A percentile compares a stretch with the other conserved stretches of the same genome.
Conservation (phyloP, 2,888 invertebrate species). For the Byasa hedistus region DNA sequence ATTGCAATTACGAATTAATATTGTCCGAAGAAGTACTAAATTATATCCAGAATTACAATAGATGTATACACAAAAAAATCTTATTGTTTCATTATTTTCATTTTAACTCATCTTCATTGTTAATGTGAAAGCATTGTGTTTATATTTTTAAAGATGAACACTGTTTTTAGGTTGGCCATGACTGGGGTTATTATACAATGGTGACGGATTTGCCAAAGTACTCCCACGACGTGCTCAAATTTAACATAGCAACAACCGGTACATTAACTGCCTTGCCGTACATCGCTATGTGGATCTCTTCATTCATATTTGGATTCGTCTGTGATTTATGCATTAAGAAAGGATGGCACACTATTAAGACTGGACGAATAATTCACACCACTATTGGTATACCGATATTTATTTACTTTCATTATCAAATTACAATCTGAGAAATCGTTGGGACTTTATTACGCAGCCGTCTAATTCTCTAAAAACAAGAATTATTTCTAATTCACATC, state of each 20-base stretch:
- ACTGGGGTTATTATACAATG: slow-evolving; percentile 87
- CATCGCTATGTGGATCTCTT: slow-evolving; percentile 83
- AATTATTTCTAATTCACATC: too few relatives aligned
- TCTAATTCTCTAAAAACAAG: too few relatives aligned
- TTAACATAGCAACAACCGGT: slow-evolving; percentile 83
- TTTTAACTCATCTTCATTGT: background rate
- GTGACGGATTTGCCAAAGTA: slow-evolving; percentile 85
- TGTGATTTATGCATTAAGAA: slow-evolving; percentile 84
- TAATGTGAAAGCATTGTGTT: background rate
- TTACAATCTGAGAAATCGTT: background rate
- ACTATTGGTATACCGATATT: slow-evolving; percentile 81
- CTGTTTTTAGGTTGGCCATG: slow-evolving; percentile 66
- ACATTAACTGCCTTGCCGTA: slow-evolving; percentile 83
- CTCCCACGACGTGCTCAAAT: slow-evolving; percentile 82
- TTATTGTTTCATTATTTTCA: too few relatives aligned
- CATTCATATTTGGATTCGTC: slow-evolving; percentile 82
- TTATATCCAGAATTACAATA: too few relatives aligned
- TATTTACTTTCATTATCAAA: too few relatives aligned
- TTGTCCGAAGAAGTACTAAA: too few relatives aligned
- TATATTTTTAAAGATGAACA: too few relatives aligned
- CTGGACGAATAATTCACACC: slow-evolving; percentile 83
- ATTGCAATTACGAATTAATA: background rate
- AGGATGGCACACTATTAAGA: slow-evolving; percentile 79
- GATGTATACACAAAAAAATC: too few relatives aligned
- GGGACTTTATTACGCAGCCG: too few relatives aligned